Conservation (phyloP, 2,888 invertebrate species). For the Hedya salicella region DNA sequence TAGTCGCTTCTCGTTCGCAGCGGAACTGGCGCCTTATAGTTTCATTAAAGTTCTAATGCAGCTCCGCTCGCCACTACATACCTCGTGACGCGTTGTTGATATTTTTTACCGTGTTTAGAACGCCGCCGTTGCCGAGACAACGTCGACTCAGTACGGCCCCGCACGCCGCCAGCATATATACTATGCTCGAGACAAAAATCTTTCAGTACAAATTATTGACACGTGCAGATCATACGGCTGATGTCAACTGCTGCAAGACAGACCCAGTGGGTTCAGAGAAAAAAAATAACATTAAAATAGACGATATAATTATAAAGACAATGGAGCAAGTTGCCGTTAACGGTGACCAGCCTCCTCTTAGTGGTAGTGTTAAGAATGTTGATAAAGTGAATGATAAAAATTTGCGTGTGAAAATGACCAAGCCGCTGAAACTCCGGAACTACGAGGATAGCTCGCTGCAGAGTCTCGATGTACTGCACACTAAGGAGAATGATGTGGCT, state of each 20-base stretch:
- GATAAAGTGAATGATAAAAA: slow-evolving; percentile 57
- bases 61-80: slow-evolving; percentile 37
- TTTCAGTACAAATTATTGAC: slow-evolving; percentile 53
- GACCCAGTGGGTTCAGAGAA: slow-evolving; percentile 50
- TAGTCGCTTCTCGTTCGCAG: no score
- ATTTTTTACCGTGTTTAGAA: slow-evolving; percentile 60
- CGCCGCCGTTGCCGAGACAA: slow-evolving; percentile 61
- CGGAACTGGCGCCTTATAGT: background rate
- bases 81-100: slow-evolving; percentile 65
- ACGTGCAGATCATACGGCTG: slow-evolving; percentile 43
- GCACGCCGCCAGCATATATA: slow-evolving; percentile 70
- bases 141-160: slow-evolving; percentile 60
- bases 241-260: slow-evolving; percentile 59
- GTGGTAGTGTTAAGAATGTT: slow-evolving; percentile 63
- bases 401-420: slow-evolving; percentile 72
- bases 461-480: slow-evolving; percentile 69
- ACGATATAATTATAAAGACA: background rate
- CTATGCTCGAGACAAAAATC: slow-evolving; percentile 57
- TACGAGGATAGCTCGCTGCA: slow-evolving; percentile 60
- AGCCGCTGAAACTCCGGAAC: slow-evolving; percentile 71
- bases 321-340: slow-evolving; percentile 48
- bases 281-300: slow-evolving; percentile 26
- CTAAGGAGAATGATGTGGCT: slow-evolving; percentile 64
- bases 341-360: slow-evolving; percentile 63
- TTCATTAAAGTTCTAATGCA: slow-evolving; percentile 14